A percentile compares a stretch with the other conserved stretches of the same genome.
Evolutionary conservation across 2,113 vertebrate genomes (phyloP).

Genomic region (Otocyon megalotis): DNA sequence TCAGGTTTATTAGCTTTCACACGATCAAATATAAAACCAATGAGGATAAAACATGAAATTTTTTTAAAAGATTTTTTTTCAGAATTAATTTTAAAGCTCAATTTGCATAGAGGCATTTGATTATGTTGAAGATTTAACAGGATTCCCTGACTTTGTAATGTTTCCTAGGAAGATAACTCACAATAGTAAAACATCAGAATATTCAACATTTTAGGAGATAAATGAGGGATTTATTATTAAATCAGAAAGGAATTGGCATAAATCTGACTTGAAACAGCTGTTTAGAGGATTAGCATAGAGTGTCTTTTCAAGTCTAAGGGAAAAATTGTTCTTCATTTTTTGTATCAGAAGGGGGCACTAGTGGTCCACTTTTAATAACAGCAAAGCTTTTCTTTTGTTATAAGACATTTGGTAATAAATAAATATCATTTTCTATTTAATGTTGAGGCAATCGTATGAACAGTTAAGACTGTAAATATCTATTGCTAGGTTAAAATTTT

Average conservation of each 20-base stretch:
- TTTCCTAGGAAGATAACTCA: slow-evolving; percentile 8
- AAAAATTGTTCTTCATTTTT: slow-evolving; percentile 71
- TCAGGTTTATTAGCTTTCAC: slow-evolving; percentile 65
- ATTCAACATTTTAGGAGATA: slow-evolving; percentile 46
- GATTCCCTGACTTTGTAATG: neutral
- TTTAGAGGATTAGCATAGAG: slow-evolving; percentile 54
- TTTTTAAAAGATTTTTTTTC: neutral
- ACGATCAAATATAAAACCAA: slow-evolving; percentile 8
- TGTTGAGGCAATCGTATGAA: slow-evolving; percentile 81
- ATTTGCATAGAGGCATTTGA: slow-evolving; percentile 58
- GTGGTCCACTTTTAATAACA: slow-evolving; percentile 84
- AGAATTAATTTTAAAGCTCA: slow-evolving; percentile 59
- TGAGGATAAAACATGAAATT: neutral
- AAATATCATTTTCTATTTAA: slow-evolving; percentile 84
- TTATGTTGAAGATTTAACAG: neutral
- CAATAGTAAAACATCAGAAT: neutral
- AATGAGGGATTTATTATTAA: slow-evolving; percentile 68
- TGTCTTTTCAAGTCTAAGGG: slow-evolving; percentile 59
- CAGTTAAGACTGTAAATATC: slow-evolving; percentile 85
- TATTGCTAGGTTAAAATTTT: slow-evolving; percentile 83
- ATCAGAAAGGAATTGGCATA: slow-evolving; percentile 70
- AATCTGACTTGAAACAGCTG: slow-evolving; percentile 77
- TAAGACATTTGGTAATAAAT: slow-evolving; percentile 83
- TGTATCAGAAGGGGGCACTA: slow-evolving; percentile 88
- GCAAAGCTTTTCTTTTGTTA: slow-evolving; percentile 82